Conservation (phyloP, 1,140 invertebrate genomes). For the Tyrophagus putrescentiae region DNA sequence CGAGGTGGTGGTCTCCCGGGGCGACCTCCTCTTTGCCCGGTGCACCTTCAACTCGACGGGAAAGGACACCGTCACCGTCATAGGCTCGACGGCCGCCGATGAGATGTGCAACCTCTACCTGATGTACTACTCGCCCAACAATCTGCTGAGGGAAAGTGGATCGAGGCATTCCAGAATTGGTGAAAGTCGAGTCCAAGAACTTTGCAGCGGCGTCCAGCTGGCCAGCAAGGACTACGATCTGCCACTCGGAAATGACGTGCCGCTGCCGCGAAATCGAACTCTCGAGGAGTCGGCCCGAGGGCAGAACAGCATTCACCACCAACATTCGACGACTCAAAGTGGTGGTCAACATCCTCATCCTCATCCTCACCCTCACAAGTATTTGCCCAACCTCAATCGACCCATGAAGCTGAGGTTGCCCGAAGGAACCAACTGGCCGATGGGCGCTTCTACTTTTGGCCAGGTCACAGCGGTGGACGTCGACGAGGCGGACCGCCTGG, state of each 20-base stretch:
- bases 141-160: conserved; percentile 15
- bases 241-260: conserved; percentile 23
- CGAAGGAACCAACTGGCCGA: conserved; percentile 41
- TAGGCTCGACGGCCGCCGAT: conserved; percentile 40
- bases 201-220: conserved; percentile 21
- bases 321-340: not conserved
- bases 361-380: not conserved
- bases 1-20: conserved; percentile 28
- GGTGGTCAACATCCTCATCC: not conserved
- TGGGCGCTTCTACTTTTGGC: conserved; percentile 50
- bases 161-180: conserved; percentile 7
- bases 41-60: conserved; percentile 35
- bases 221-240: not conserved
- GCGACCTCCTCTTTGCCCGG: conserved; percentile 31
- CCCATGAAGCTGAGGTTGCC: conserved; percentile 6
- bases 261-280: conserved; percentile 19
- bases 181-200: too few relatives aligned
- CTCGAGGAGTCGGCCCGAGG: conserved; percentile 19
- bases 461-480: conserved; percentile 70
- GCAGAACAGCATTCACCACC: conserved; percentile 1
- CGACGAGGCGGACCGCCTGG: conserved; percentile 58
- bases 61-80: conserved; percentile 27
- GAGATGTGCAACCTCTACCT: conserved; percentile 57
- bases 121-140: conserved; percentile 44
- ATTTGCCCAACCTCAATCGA: not conserved